These are phyloP conservation scores for Lepidotrigona ventralis DNA, from an alignment of 1,140 invertebrate species.

Conservation along the genomic window DNA sequence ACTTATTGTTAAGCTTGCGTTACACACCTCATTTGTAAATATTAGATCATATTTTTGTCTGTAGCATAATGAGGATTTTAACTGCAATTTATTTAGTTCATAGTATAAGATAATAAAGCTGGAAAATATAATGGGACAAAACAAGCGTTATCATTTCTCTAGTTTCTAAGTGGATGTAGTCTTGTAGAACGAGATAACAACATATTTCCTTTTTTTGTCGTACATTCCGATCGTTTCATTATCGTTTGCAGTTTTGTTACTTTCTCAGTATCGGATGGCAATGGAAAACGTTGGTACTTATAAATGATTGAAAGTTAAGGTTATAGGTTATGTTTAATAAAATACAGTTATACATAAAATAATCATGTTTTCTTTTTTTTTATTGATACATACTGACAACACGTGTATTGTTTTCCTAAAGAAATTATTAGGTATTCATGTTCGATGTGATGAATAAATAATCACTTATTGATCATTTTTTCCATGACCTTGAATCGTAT, in stretches of 20 bases:
- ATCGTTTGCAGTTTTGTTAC: neutral
- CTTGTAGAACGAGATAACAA: slow-evolving; percentile 1
- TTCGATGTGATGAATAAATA: neutral
- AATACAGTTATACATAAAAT: slow-evolving; percentile 7
- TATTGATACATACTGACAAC: neutral
- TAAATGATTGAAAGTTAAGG: neutral
- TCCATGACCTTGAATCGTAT: neutral
- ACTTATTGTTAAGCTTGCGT: slow-evolving; percentile 75
- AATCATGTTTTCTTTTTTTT: neutral
- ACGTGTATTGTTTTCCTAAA: neutral
- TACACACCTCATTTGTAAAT: slow-evolving; percentile 79
- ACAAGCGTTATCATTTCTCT: slow-evolving; percentile 28
- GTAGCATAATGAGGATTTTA: slow-evolving; percentile 76
- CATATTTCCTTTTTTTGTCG: neutral
- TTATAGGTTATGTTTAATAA: slow-evolving; percentile 1
- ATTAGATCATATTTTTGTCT: slow-evolving; percentile 79
- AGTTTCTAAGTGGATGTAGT: slow-evolving; percentile 3
- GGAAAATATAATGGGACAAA: slow-evolving; percentile 48
- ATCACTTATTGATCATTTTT: neutral
- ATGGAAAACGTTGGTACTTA: neutral
- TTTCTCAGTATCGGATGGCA: neutral
- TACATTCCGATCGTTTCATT: slow-evolving; percentile 9
- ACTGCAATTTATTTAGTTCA: slow-evolving; percentile 73
- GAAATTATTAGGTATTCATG: neutral
- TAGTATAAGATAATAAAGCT: slow-evolving; percentile 65